Base-by-base conservation (phyloP, 2,888 invertebrate genomes). In the Opisthograptis luteolata region DNA sequence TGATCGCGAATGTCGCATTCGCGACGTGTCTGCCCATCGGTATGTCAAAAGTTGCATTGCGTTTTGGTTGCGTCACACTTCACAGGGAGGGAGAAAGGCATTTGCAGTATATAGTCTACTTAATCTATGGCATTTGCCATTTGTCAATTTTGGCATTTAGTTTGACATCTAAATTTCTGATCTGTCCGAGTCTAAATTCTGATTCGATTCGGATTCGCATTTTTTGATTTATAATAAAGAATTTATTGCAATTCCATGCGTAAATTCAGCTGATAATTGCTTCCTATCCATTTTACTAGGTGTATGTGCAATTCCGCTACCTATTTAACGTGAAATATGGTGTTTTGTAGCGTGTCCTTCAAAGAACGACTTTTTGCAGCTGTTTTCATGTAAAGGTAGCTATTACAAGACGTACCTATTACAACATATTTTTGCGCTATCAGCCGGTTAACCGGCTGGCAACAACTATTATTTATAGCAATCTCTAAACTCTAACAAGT, bases 361-460 rank as follows among this genome's bases (percentile, higher is more conserved):
- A 68, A 58, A 27, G 30, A 35, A 51, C 60, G 39, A 64, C 49
- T 76, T 59, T 62, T 58, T 66, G 74, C 83, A 84, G 79, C 83
- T 87, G 87, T 82, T 83, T 80, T 71, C 62, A 65, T 81, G 79
- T 88, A 88, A 84, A 84, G 84, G 88, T 86, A 75, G 43, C 36
- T 37, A 46, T 44, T 49, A 12, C 32, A 27, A 3, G 2, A 27
- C 32, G 4, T 12, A 30, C 13, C 12, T 44, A 48, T 43, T 50
- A 9, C 32, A 30, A 19, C 12, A 27, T 30, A 30, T 9, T 27
- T 24, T 48, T 19, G 15, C n/a, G 17, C 14, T 27, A 37, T 36
- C 37, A 35, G 39, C 48, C 44, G 47, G 43, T 37, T 34, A 32
- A 32, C 41, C 20, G 40, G 24, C 27, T 43, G 30, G 7, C 32